These are phyloP conservation scores for Disparrhopalites patrizii DNA, from an alignment of 2,888 invertebrate genomes.

Conservation along the genomic window DNA sequence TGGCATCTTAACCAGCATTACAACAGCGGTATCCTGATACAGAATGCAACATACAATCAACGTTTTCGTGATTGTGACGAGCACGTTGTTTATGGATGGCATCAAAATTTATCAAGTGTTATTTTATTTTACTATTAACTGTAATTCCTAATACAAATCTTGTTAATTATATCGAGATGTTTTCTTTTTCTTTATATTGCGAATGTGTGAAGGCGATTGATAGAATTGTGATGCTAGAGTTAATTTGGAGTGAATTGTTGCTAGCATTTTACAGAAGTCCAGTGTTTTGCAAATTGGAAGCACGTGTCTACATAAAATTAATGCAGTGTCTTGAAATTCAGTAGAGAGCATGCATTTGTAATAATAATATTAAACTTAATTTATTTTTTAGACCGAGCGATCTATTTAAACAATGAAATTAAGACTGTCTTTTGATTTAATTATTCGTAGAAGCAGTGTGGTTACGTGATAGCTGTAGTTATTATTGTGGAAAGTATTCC, in stretches of 20 bases:
- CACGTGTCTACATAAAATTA: too few species aligned
- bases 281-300: background rate
- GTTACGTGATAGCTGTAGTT: background rate
- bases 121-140: conserved; percentile 9
- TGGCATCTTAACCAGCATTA: background rate
- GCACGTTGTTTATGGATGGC: background rate
- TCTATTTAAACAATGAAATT: conserved; percentile 17
- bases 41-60: background rate
- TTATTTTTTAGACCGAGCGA: conserved; percentile 11
- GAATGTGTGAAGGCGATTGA: background rate
- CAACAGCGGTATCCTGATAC: background rate
- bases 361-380: background rate
- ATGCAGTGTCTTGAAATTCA: background rate
- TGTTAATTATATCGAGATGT: background rate
- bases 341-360: background rate
- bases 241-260: too few species aligned
- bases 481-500: too few species aligned
- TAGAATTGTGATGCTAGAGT: conserved; percentile 1
- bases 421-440: conserved; percentile 18
- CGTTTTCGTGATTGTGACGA: background rate
- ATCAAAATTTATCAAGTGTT: conserved; percentile 18
- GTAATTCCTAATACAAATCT: background rate
- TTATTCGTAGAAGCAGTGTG: background rate
- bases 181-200: conserved; percentile 8
- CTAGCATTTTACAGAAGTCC: too few species aligned